Conservation (phyloP, 2,888 invertebrate species). For the Chironomus riparius region DNA sequence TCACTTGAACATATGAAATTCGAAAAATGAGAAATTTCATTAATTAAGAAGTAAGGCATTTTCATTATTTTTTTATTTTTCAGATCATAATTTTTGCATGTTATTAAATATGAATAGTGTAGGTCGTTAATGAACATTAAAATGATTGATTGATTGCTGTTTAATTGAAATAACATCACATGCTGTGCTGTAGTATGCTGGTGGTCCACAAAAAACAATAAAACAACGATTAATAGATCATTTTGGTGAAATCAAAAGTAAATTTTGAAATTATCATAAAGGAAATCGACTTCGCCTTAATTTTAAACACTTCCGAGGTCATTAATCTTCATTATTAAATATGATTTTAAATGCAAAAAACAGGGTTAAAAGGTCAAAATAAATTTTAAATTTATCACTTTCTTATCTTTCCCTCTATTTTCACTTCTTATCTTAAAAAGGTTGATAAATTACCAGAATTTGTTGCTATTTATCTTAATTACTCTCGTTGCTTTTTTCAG, state of each 20-base stretch:
- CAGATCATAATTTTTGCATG: background rate
- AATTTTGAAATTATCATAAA: background rate
- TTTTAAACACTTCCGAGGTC: background rate
- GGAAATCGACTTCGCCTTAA: background rate
- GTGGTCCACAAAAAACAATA: too few relatives aligned
- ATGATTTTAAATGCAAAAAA: background rate
- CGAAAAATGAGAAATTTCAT: background rate
- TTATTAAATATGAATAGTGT: background rate
- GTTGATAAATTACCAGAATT: too few relatives aligned
- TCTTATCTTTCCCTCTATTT: too few relatives aligned
- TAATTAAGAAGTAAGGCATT: constrained; percentile 4
- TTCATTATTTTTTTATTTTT: background rate
- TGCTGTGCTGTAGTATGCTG: too few relatives aligned
- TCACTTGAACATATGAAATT: background rate
- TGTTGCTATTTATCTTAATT: too few relatives aligned
- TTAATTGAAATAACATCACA: background rate
- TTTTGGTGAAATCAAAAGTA: too few relatives aligned
- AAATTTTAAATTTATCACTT: background rate
- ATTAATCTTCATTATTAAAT: constrained; percentile 7
- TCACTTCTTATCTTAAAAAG: too few relatives aligned
- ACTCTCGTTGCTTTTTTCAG: too few relatives aligned
- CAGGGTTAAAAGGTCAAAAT: background rate
- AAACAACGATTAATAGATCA: background rate
- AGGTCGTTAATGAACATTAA: background rate
- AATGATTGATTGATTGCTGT: constrained; percentile 3